Base-by-base conservation (phyloP, 2,113 vertebrate species). In the Anguilla japonica region DNA sequence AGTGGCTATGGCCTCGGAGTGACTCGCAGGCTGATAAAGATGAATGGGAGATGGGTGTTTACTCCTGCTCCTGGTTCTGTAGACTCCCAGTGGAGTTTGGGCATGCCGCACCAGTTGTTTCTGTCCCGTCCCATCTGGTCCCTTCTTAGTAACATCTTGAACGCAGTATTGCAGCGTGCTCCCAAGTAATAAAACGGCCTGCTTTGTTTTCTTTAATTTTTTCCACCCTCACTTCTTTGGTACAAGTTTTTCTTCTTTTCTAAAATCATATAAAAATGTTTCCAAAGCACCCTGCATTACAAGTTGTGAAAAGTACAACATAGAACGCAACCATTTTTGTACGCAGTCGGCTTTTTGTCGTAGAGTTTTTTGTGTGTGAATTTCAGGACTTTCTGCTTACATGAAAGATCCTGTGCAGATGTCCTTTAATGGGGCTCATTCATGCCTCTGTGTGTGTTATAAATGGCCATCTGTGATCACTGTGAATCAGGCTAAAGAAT, bases 71-170 rank as follows among this genome's bases (percentile, higher is more conserved):
- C 41, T 81, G 83, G 84, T 78, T 90, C 80, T 83, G 86, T 43
- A 15, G 56, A 83, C 67, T 20, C 84, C 84, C 60, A 18, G 82
- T 82, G 82, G 86, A 85, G 88, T 60, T 29, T 2, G 57, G 85
- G 87, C 89, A 88, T 89, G 82, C 60, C 88, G 85, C 80, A 86
- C 86, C 84, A 83, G 11, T 89, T 84, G 75, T 85, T 88, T 89
- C 91, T 91, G 90, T 67, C 88, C 90, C 86, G 90, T 91, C 82
- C 91, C 93, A 95, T 96, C 95, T 95, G 95, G 92, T 96, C 92
- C 89, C 92, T 89, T 88, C 8, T 95, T 95, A 95, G 92, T 79
- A 93, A 94, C 94, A 95, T 94, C 92, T 95, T 95, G 94, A 95
- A 91, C 60, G 81, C 86, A 92, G 91, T 92, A 93, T 78, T 92